Evolutionary conservation across 2,113 vertebrate species (phyloP), one percentile per base, ranked within the genome.

Genomic region (Rhynchomys soricoides): DNA sequence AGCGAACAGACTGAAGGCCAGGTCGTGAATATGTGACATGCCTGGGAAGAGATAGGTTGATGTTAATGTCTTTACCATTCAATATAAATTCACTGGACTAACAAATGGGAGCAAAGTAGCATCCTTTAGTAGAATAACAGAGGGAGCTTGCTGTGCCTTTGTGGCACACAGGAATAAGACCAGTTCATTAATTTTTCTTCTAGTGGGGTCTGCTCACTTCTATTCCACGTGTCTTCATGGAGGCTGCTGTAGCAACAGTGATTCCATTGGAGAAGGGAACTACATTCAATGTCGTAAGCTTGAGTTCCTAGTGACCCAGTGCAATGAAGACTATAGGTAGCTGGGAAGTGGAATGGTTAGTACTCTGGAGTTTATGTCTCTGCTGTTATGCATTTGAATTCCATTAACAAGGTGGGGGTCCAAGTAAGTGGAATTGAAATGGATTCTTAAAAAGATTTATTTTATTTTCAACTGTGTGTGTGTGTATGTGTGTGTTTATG

Each of bases 1-100:
- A 48, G n/a, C 79, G 59, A 70, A 88, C 93, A 97, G 96, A 97
- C 93, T 94, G 97, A 57, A 79, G 83, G 86, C 55, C 81, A 93
- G 78, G 45, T 52, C 95, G 97, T 40, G 79, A 57, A 29, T 57
- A 7, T 48, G 10, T 55, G 11, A 86, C n/a, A 81, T 59, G 62
- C 96, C 79, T 37, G 91, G 86, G 92, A n/a, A 19, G 16, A 2
- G 45, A 34, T 45, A 31, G 66, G 83, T 45, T 89, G 97, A 86
- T 82, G 93, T 4, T 31, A 79, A 85, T 21, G 52, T 85, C 77
- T 90, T 86, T 88, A 79, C n/a, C 87, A 75, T 87, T 91, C 93
- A 95, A 91, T 95, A 94, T 78, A 90, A 86, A 89, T 90, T 90
- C 93, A 88, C 90, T 70, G 87, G 87, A 40, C 75, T 98, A 89